A percentile compares a stretch with the other conserved stretches of the same genome.
These are phyloP conservation scores for Hemicentrotus pulcherrimus DNA, from an alignment of 35 echinoderm and acorn worm species.

Conservation along the genomic window DNA sequence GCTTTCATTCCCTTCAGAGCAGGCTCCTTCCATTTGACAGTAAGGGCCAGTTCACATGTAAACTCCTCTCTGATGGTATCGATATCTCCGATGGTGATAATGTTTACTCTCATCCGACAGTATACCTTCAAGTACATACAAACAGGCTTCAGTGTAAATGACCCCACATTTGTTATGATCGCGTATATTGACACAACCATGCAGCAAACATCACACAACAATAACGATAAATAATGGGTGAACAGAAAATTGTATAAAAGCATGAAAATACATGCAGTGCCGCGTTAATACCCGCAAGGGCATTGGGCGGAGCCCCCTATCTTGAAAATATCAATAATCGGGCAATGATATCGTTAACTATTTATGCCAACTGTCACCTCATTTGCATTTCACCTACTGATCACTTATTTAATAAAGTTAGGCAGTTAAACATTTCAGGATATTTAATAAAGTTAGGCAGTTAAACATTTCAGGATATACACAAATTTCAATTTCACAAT, in stretches of 20 bases:
- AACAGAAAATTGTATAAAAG: too few species aligned
- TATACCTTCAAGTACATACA: constrained; percentile 52
- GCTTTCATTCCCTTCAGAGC: constrained; percentile 60
- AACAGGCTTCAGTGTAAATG: neutral
- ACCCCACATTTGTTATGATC: neutral
- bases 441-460: too few species aligned
- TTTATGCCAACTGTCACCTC: too few species aligned
- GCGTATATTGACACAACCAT: neutral
- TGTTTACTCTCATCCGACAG: constrained; percentile 73
- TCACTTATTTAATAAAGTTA: too few species aligned
- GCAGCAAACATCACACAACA: neutral
- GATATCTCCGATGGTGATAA: constrained; percentile 87
- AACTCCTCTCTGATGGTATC: constrained; percentile 92
- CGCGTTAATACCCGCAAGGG: neutral
- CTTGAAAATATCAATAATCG: too few species aligned
- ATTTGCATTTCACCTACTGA: too few species aligned
- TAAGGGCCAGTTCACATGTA: constrained; percentile 67
- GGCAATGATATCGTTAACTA: too few species aligned
- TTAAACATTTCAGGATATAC: too few species aligned
- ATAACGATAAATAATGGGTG: neutral
- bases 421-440: too few species aligned
- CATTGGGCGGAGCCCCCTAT: neutral
- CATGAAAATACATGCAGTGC: neutral
- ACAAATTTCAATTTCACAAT: too few species aligned
- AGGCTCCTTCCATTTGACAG: constrained; percentile 82